These are phyloP conservation scores for Acomys russatus DNA, from an alignment of 2,797 vertebrate genomes.

Conservation along the genomic window DNA sequence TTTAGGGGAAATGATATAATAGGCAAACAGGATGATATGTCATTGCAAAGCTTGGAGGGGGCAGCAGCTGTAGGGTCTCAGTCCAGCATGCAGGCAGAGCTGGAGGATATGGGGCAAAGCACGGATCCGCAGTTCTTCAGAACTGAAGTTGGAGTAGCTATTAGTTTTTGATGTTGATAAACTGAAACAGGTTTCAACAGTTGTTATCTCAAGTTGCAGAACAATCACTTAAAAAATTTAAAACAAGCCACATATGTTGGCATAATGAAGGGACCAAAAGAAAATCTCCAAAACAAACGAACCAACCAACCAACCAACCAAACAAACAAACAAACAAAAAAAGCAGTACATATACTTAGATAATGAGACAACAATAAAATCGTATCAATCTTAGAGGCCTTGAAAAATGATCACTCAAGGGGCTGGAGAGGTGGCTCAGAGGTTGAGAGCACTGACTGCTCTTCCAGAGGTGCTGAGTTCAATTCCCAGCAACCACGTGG, in stretches of 20 bases:
- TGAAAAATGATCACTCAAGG: neutral
- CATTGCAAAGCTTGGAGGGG: neutral
- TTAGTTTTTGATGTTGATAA: neutral
- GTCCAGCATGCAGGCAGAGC: accelerated
- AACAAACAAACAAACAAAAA: too few species aligned
- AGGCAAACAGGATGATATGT: accelerated
- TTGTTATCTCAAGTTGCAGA: neutral
- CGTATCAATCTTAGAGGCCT: neutral
- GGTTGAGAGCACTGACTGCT: neutral
- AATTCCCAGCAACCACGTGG: too few species aligned
- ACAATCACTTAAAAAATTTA: neutral
- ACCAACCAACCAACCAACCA: neutral
- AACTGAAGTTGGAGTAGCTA: accelerated
- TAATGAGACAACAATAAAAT: neutral
- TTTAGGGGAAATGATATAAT: neutral
- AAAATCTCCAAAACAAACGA: neutral
- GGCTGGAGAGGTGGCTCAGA: neutral
- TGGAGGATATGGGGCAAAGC: accelerated
- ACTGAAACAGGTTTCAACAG: neutral
- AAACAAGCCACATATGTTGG: neutral
- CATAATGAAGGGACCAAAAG: neutral
- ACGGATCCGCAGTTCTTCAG: accelerated
- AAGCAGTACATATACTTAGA: neutral
- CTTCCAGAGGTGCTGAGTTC: too few species aligned
- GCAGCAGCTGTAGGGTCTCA: too few species aligned